phyloP scores from a whole-genome alignment of 2,888 invertebrate species.

The Ephialtes manifestator region DNA sequence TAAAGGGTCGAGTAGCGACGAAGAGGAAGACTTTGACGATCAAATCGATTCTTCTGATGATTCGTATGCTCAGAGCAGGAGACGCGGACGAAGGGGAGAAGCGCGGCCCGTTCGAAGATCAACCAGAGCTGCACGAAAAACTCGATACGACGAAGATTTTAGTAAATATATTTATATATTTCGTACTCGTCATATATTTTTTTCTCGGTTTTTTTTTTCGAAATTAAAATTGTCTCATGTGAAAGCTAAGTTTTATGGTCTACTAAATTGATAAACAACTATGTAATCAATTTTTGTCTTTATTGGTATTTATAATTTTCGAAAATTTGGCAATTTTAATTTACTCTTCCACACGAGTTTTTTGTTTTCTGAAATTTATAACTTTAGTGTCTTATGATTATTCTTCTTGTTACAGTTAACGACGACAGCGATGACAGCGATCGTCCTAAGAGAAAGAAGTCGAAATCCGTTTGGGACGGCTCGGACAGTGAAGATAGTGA shows the following conservation, averaged over 20 bases:
- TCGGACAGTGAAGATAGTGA: slow-evolving; percentile 89
- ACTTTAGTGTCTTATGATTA: background rate
- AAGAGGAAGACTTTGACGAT: slow-evolving; percentile 88
- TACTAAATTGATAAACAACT: too few relatives aligned
- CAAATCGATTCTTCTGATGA: slow-evolving; percentile 88
- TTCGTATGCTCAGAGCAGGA: slow-evolving; percentile 86
- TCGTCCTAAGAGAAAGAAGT: slow-evolving; percentile 87
- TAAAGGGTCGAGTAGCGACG: slow-evolving; percentile 91
- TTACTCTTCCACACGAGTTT: background rate
- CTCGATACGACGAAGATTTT: slow-evolving; percentile 88
- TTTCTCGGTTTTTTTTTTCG: too few relatives aligned
- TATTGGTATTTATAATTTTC: background rate
- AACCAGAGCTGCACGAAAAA: slow-evolving; percentile 86
- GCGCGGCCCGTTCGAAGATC: slow-evolving; percentile 87
- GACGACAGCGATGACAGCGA: slow-evolving; percentile 88
- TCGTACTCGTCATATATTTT: too few relatives aligned
- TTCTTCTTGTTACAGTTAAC: slow-evolving; percentile 83
- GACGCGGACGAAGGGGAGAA: slow-evolving; percentile 86
- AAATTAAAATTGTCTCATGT: too few relatives aligned
- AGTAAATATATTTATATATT: slow-evolving; percentile 83
- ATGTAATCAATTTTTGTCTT: too few relatives aligned
- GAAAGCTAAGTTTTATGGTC: too few relatives aligned
- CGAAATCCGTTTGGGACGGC: slow-evolving; percentile 88
- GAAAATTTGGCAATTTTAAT: background rate
- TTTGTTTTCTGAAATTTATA: background rate